Conservation (phyloP, 2,113 vertebrate genomes). For the Morphnarchus princeps region DNA sequence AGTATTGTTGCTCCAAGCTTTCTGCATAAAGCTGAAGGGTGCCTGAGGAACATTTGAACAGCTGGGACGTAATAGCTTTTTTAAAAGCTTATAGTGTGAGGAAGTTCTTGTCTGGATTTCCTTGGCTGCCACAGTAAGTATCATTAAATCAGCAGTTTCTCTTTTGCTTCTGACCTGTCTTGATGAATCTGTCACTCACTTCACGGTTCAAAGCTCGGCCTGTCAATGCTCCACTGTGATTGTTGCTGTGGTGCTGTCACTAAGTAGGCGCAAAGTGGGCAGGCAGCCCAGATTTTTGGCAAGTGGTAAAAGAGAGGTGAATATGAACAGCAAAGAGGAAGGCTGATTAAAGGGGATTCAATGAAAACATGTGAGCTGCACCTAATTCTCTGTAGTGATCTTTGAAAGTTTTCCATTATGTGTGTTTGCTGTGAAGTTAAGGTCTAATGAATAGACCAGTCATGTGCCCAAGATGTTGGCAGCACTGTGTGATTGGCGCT, state of each 20-base stretch:
- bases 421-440: neutral
- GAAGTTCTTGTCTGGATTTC: neutral
- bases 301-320: neutral
- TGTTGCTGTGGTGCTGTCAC: neutral
- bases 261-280: neutral
- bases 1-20: neutral
- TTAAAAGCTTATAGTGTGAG: neutral
- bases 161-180: neutral
- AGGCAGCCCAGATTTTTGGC: neutral
- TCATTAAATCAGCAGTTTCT: neutral
- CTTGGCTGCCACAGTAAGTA: neutral
- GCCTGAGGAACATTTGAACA: neutral
- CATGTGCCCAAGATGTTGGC: fast-evolving
- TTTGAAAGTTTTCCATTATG: neutral
- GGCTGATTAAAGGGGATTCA: neutral
- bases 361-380: neutral
- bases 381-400: neutral
- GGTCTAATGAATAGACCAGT: fast-evolving
- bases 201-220: fast-evolving
- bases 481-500: fast-evolving
- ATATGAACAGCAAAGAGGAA: neutral
- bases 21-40: neutral
- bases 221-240: fast-evolving
- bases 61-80: neutral
- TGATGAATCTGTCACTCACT: neutral